A percentile compares a stretch with the other conserved stretches of the same genome.
Conservation (phyloP, 2,797 vertebrate genomes). For the Muscicapa striata region DNA sequence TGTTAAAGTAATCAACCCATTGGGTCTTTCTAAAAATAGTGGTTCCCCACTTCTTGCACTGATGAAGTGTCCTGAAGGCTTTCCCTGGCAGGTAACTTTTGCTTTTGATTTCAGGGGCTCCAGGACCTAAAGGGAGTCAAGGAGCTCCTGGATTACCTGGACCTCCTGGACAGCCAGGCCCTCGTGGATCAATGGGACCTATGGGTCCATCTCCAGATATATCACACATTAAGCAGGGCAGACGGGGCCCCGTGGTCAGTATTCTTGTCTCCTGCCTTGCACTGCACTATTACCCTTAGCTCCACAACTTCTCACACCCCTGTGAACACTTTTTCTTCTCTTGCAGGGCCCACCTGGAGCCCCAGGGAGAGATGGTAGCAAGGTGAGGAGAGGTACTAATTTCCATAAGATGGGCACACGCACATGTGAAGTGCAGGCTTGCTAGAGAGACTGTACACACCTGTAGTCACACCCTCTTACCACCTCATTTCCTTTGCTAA, state of each 20-base stretch:
- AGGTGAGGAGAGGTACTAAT: slow-evolving; percentile 78
- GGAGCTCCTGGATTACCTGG: slow-evolving; percentile 85
- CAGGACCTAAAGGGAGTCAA: slow-evolving; percentile 86
- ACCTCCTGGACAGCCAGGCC: slow-evolving; percentile 86
- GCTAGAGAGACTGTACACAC: neutral
- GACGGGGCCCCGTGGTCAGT: slow-evolving; percentile 93
- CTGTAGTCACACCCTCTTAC: neutral
- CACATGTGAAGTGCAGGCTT: neutral
- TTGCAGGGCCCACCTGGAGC: slow-evolving; percentile 90
- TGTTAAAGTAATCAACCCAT: neutral
- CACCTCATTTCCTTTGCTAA: neutral
- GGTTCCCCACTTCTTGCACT: neutral
- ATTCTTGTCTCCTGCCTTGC: neutral
- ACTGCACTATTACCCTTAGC: neutral
- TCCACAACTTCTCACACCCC: neutral
- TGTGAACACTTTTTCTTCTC: slow-evolving; percentile 49
- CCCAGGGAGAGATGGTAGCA: slow-evolving; percentile 89
- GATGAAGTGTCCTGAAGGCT: neutral
- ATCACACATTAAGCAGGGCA: slow-evolving; percentile 92
- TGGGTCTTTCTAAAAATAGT: neutral
- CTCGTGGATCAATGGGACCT: slow-evolving; percentile 94
- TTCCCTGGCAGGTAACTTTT: neutral
- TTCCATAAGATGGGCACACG: neutral
- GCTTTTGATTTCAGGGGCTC: slow-evolving; percentile 79
- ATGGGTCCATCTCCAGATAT: slow-evolving; percentile 93